A percentile compares a stretch with the other conserved stretches of the same genome.
These are phyloP conservation scores for Novumbra hubbsi DNA, from an alignment of 2,797 vertebrate genomes.

Conservation along the genomic window DNA sequence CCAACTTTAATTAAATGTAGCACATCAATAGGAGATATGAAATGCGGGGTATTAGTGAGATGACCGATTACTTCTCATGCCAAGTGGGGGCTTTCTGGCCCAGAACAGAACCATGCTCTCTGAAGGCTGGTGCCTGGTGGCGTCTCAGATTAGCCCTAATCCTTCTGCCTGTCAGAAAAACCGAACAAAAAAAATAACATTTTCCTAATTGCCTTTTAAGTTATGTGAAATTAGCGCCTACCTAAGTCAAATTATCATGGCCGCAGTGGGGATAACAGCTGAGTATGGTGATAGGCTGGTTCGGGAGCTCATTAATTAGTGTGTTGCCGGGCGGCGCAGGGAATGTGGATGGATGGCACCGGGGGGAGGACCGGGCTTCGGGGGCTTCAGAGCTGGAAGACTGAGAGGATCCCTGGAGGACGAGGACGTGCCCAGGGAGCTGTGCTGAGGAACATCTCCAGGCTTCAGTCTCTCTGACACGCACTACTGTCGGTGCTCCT, in stretches of 20 bases:
- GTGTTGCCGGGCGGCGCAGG: slow-evolving; percentile 48
- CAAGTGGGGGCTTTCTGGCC: slow-evolving; percentile 48
- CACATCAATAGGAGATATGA: slow-evolving; percentile 72
- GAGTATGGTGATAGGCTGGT: slow-evolving; percentile 55
- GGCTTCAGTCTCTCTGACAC: slow-evolving; percentile 61
- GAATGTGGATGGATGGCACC: slow-evolving; percentile 18
- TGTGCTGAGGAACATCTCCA: slow-evolving; percentile 59
- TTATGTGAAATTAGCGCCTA: slow-evolving; percentile 76
- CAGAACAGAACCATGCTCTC: slow-evolving; percentile 48
- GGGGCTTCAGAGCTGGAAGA: slow-evolving; percentile 36
- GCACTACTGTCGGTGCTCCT: slow-evolving; percentile 39
- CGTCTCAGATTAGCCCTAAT: slow-evolving; percentile 72
- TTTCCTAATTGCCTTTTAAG: slow-evolving; percentile 79
- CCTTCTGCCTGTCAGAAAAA: slow-evolving; percentile 70
- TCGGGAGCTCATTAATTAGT: slow-evolving; percentile 71
- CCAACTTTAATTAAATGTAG: slow-evolving; percentile 78
- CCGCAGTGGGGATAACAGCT: slow-evolving; percentile 59
- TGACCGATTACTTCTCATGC: slow-evolving; percentile 77
- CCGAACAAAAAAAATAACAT: slow-evolving; percentile 48
- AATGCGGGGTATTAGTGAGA: slow-evolving; percentile 75
- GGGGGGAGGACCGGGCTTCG: not conserved
- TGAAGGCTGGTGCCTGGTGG: slow-evolving; percentile 50
- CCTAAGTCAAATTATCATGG: slow-evolving; percentile 66
- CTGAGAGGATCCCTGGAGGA: slow-evolving; percentile 19
- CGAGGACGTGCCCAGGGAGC: slow-evolving; percentile 41